Evolutionary conservation across 2,797 vertebrate species (phyloP).

Genomic region (Buphagus erythrorhynchus): DNA sequence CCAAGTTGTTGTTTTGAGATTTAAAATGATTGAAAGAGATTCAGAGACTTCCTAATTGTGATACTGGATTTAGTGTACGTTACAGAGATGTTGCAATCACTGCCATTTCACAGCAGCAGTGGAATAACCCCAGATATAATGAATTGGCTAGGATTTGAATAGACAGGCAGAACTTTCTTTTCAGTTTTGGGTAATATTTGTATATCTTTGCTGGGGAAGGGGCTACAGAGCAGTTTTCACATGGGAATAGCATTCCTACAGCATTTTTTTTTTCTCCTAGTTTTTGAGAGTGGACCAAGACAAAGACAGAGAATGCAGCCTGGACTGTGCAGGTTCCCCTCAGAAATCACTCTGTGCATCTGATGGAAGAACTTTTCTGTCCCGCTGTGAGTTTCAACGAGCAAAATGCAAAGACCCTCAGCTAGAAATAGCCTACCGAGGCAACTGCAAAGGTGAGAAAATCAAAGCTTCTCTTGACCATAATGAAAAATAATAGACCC

Average conservation of each 20-base stretch:
- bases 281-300: conserved; percentile 95
- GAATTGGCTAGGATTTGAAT: neutral
- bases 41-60: neutral
- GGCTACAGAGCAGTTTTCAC: neutral
- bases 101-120: neutral
- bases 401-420: conserved; percentile 97
- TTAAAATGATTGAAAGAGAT: neutral
- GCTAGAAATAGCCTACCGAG: conserved; percentile 88
- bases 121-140: neutral
- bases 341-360: conserved; percentile 94
- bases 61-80: neutral
- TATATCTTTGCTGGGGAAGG: neutral
- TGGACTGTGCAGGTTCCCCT: conserved; percentile 86
- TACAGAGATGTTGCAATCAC: neutral
- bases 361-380: conserved; percentile 93
- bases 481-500: neutral
- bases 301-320: conserved; percentile 91
- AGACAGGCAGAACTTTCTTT: neutral
- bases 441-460: conserved; percentile 93
- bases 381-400: conserved; percentile 93
- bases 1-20: neutral
- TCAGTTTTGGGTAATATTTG: neutral
- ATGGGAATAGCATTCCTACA: neutral
- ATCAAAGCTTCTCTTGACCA: neutral
- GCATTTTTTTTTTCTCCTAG: conserved; percentile 60